Percentiles rank a stretch among this genome's conserved stretches.
Conservation (phyloP, 2,113 vertebrate genomes). For the Nematolebias whitei region DNA sequence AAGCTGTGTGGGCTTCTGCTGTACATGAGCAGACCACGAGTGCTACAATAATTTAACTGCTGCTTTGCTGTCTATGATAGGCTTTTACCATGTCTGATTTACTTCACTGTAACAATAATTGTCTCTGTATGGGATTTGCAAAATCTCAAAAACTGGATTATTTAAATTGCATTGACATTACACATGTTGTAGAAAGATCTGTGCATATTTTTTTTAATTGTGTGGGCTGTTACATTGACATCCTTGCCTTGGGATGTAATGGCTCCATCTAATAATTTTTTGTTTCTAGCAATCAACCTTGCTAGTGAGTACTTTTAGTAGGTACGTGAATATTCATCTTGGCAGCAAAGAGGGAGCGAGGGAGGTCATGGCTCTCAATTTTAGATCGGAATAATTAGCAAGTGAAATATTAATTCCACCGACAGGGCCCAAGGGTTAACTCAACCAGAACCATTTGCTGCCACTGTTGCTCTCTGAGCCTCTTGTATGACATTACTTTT, state of each 20-base stretch:
- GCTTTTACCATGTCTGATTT: conserved; percentile 12
- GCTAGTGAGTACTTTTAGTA: conserved; percentile 16
- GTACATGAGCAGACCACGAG: conserved; percentile 27
- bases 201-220: conserved; percentile 12
- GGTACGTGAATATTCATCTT: conserved; percentile 32
- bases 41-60: conserved; percentile 11
- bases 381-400: conserved; percentile 73
- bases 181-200: conserved; percentile 4
- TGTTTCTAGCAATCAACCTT: conserved; percentile 41
- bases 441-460: conserved; percentile 56
- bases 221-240: conserved; percentile 37
- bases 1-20: conserved; percentile 40
- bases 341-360: conserved; percentile 33
- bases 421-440: conserved; percentile 62
- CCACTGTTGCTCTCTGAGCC: conserved; percentile 39
- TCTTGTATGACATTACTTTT: conserved; percentile 33
- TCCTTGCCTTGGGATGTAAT: conserved; percentile 27
- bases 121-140: conserved; percentile 30
- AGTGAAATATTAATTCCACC: conserved; percentile 64
- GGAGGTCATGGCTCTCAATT: conserved; percentile 57
- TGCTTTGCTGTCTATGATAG: conserved; percentile 14
- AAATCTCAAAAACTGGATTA: conserved; percentile 30
- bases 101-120: conserved; percentile 25
- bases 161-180: conserved; percentile 35
- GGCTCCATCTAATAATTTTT: conserved; percentile 23